A percentile compares a stretch with the other conserved stretches of the same genome.
These are phyloP conservation scores for Leptosomus discolor DNA, from an alignment of 2,113 vertebrate species.

Conservation along the genomic window DNA sequence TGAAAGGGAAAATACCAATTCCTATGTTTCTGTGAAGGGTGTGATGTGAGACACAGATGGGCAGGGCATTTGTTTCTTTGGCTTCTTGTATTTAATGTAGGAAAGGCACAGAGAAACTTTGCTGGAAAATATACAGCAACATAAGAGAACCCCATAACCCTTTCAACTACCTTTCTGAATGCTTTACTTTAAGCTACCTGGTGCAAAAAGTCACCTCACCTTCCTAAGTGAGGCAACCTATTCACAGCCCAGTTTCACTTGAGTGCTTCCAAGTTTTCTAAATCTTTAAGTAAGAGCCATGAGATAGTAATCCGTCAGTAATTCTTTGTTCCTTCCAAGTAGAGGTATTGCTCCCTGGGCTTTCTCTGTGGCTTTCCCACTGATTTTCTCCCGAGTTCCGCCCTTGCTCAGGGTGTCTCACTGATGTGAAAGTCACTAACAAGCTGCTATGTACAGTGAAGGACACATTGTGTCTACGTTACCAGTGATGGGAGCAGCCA, in stretches of 20 bases:
- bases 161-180: neutral
- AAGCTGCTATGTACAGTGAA: neutral
- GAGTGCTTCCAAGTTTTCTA: neutral
- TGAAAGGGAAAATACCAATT: neutral
- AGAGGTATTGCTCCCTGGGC: neutral
- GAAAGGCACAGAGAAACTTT: neutral
- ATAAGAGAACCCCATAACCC: neutral
- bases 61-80: neutral
- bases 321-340: neutral
- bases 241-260: neutral
- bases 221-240: neutral
- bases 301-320: neutral
- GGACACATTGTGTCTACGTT: accelerated
- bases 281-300: neutral
- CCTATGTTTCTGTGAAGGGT: neutral
- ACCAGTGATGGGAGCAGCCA: accelerated
- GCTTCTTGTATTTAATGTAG: neutral
- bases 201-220: neutral
- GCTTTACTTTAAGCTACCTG: neutral
- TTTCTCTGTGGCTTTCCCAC: neutral
- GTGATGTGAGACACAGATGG: neutral
- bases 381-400: neutral
- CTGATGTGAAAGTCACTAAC: neutral
- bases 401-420: neutral
- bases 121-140: neutral